Conservation (phyloP, 2,113 vertebrate species). For the Andinoacara biseriatus region DNA sequence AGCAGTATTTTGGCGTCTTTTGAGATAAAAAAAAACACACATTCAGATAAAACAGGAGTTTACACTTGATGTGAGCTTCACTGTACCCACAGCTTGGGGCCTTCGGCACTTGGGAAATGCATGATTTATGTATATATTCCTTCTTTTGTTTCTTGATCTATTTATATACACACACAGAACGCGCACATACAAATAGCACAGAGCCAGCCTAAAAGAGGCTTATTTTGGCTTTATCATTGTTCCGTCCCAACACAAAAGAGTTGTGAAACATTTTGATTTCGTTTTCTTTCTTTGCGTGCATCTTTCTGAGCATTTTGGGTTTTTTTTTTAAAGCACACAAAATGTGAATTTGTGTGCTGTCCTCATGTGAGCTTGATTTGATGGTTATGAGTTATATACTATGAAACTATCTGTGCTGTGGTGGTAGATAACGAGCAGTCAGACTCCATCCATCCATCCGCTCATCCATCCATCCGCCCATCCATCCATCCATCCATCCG, state of each 20-base stretch:
- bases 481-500: too few species aligned
- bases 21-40: constrained; percentile 30
- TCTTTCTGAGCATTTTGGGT: neutral
- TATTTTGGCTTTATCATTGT: constrained; percentile 1
- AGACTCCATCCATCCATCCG: neutral
- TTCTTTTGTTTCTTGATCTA: neutral
- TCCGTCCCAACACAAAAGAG: neutral
- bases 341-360: constrained; percentile 4
- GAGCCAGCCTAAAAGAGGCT: neutral
- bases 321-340: neutral
- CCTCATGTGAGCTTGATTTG: neutral
- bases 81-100: neutral
- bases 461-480: too few species aligned
- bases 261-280: neutral
- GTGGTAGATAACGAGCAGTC: neutral
- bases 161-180: neutral
- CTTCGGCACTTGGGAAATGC: neutral
- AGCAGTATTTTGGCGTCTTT: constrained; percentile 4
- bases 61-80: neutral
- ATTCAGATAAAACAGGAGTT: constrained; percentile 22
- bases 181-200: neutral
- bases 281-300: neutral
- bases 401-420: neutral
- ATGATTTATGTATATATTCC: neutral
- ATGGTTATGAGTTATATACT: neutral